Conservation (phyloP, 2,797 vertebrate species). For the Tinamus major region DNA sequence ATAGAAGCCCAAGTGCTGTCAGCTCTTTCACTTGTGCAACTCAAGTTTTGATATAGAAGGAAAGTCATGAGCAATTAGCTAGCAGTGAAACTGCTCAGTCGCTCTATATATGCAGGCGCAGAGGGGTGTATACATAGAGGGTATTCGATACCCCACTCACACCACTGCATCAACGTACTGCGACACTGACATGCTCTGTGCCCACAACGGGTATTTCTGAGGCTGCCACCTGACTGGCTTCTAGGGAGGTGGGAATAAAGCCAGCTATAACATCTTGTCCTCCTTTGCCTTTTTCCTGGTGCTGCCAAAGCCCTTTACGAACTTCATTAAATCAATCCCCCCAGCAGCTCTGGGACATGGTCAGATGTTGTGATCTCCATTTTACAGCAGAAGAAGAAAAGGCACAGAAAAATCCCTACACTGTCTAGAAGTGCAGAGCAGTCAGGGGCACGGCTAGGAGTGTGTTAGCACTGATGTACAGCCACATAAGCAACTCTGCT, state of each 20-base stretch:
- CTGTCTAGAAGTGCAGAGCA: not conserved
- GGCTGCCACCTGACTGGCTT: conserved; percentile 11
- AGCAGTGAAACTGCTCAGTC: not conserved
- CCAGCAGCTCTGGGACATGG: not conserved
- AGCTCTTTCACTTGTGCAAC: not conserved
- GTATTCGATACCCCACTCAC: not conserved
- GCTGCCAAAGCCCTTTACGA: not conserved
- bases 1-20: not conserved
- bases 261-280: conserved; percentile 31
- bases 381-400: not conserved
- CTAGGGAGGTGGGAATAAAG: conserved; percentile 3
- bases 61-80: not conserved
- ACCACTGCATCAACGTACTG: fast-evolving
- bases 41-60: not conserved
- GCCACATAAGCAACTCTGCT: not conserved
- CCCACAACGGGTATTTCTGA: not conserved
- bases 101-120: fast-evolving
- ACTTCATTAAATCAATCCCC: not conserved
- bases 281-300: conserved; percentile 11
- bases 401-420: not conserved
- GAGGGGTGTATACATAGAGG: not conserved
- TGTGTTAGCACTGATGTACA: not conserved
- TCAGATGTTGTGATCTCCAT: not conserved
- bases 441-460: not conserved
- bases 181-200: not conserved